Conservation (phyloP, 2,797 vertebrate species). For the Falco naumanni region DNA sequence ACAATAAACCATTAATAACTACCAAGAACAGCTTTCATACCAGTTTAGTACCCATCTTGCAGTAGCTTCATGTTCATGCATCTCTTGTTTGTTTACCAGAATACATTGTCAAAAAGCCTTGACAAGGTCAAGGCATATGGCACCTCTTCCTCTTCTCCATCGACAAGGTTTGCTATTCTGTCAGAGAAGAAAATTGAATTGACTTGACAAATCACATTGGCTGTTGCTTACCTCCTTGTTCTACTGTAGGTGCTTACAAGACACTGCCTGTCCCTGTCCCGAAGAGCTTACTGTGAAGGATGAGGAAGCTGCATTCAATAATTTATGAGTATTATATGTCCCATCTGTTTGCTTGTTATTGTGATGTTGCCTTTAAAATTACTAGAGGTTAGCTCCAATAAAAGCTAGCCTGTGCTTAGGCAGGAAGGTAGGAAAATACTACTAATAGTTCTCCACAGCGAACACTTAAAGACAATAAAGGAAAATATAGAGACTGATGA, state of each 20-base stretch:
- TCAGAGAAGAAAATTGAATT: not conserved
- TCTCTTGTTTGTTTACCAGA: not conserved
- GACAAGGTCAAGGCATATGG: not conserved
- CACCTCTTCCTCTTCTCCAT: not conserved
- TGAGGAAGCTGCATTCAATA: conserved; percentile 24
- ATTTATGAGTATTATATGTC: conserved; percentile 31
- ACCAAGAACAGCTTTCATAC: not conserved
- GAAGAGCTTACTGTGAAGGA: conserved; percentile 9
- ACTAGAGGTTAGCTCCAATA: not conserved
- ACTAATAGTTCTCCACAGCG: not conserved
- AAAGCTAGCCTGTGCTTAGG: not conserved
- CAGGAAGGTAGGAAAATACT: not conserved
- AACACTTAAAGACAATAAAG: conserved; percentile 2
- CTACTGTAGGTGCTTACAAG: not conserved
- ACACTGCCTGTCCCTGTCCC: not conserved
- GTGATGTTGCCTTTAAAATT: not conserved
- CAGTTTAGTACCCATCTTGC: not conserved
- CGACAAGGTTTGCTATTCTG: not conserved
- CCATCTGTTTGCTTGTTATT: conserved; percentile 22
- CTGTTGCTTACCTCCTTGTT: not conserved
- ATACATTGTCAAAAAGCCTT: not conserved
- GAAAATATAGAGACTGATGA: not conserved
- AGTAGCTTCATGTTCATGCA: not conserved
- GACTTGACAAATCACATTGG: not conserved
- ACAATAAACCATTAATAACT: not conserved